These are phyloP conservation scores for Cosmopolites sordidus DNA, from an alignment of 2,888 invertebrate species.

Conservation along the genomic window DNA sequence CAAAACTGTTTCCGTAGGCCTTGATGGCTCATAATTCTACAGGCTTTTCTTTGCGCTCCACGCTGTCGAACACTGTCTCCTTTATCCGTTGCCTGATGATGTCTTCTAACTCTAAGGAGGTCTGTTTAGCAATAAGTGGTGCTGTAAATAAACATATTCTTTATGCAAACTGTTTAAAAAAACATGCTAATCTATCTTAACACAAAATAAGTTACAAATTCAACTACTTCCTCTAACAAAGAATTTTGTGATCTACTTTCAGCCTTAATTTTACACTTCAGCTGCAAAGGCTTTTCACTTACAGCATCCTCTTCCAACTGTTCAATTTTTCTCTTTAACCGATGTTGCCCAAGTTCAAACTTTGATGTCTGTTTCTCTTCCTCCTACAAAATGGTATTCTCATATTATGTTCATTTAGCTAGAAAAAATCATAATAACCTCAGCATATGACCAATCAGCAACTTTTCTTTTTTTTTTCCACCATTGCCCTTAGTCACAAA, in stretches of 20 bases:
- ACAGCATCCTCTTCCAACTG: conserved; percentile 69
- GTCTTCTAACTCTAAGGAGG: conserved; percentile 81
- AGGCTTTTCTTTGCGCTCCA: conserved; percentile 79
- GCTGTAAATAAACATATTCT: conserved; percentile 53
- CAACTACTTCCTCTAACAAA: conserved; percentile 83
- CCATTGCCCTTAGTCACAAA: conserved; percentile 52
- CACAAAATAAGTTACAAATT: conserved; percentile 85
- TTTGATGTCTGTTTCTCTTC: conserved; percentile 51
- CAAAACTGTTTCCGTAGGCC: too few relatives aligned
- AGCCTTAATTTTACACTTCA: conserved; percentile 85
- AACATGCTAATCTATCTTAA: too few relatives aligned
- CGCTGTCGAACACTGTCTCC: conserved; percentile 93
- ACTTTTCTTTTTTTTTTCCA: conserved; percentile 43
- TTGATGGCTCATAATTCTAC: conserved; percentile 76
- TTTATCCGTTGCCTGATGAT: conserved; percentile 88
- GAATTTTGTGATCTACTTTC: conserved; percentile 84
- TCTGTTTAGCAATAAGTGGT: conserved; percentile 88
- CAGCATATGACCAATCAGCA: conserved; percentile 35
- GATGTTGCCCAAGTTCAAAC: conserved; percentile 71
- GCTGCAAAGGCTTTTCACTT: conserved; percentile 87
- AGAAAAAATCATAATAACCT: conserved; percentile 1
- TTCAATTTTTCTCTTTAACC: conserved; percentile 64
- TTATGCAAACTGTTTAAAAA: background rate
- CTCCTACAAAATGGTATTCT: background rate
- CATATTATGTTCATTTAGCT: background rate